phyloP scores from a whole-genome alignment of 2,113 vertebrate genomes.

The Ranitomeya variabilis region DNA sequence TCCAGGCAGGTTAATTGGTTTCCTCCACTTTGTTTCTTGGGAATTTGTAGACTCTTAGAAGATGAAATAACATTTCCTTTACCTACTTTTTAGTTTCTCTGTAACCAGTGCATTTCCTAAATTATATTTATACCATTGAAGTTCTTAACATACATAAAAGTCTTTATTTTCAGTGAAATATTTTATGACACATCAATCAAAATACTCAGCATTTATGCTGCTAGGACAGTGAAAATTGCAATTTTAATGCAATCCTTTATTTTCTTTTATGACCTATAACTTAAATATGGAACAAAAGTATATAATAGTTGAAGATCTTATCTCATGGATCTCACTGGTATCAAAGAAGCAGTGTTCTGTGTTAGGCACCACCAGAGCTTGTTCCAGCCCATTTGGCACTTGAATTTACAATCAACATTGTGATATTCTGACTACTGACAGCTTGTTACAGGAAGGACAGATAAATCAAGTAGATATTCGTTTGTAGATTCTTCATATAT shows the following conservation, averaged over 20 bases:
- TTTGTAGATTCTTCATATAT: too few species aligned
- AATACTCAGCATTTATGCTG: neutral
- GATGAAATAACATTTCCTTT: neutral
- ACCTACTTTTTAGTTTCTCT: neutral
- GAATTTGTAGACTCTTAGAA: neutral
- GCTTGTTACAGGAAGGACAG: too few species aligned
- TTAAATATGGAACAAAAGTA: neutral
- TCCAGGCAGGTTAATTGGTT: slow-evolving; percentile 4
- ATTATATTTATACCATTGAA: neutral
- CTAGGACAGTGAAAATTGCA: neutral
- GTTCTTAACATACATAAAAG: too few species aligned
- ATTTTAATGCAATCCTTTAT: neutral
- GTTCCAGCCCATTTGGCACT: too few species aligned
- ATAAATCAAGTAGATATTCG: too few species aligned
- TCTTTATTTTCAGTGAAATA: neutral
- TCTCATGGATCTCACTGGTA: neutral
- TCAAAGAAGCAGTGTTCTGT: neutral
- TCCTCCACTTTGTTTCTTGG: neutral
- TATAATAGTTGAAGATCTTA: neutral
- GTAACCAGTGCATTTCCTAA: neutral
- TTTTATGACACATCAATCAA: neutral
- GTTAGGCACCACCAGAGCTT: too few species aligned
- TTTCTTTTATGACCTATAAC: neutral
- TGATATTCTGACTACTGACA: too few species aligned
- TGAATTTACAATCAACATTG: too few species aligned